Conservation (phyloP, 2,113 vertebrate species). For the Coptodon rendalli region DNA sequence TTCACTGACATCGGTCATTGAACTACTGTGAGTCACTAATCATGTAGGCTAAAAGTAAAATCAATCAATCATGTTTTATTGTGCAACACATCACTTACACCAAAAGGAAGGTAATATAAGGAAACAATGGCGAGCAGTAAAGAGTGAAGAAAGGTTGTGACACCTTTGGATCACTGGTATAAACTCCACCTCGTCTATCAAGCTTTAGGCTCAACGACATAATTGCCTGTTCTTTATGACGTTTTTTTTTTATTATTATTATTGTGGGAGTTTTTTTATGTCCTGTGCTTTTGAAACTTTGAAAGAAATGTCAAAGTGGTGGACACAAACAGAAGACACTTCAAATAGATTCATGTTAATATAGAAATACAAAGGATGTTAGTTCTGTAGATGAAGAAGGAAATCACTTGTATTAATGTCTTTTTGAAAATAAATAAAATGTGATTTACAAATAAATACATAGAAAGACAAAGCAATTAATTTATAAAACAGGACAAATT, state of each 20-base stretch:
- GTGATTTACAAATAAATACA: neutral
- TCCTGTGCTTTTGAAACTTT: neutral
- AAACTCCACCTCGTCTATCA: neutral
- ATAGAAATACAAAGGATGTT: neutral
- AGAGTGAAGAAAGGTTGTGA: neutral
- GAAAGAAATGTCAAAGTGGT: neutral
- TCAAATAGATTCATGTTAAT: neutral
- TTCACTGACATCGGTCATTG: neutral
- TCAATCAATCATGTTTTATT: neutral
- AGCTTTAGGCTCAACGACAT: neutral
- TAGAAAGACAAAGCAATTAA: neutral
- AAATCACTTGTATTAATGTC: neutral
- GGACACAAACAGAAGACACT: neutral
- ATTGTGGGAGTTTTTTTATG: neutral
- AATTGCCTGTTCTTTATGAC: neutral
- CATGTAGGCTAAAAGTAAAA: neutral
- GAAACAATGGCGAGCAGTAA: neutral
- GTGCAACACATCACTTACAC: neutral
- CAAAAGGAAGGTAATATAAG: neutral
- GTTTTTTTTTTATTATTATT: neutral
- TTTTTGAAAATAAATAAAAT: neutral
- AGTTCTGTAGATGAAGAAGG: neutral
- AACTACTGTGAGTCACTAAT: neutral
- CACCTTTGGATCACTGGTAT: neutral
- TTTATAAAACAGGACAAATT: conserved; percentile 11